Evolutionary conservation across 2,888 invertebrate genomes (phyloP).

Genomic region (Megastigmus dorsalis): DNA sequence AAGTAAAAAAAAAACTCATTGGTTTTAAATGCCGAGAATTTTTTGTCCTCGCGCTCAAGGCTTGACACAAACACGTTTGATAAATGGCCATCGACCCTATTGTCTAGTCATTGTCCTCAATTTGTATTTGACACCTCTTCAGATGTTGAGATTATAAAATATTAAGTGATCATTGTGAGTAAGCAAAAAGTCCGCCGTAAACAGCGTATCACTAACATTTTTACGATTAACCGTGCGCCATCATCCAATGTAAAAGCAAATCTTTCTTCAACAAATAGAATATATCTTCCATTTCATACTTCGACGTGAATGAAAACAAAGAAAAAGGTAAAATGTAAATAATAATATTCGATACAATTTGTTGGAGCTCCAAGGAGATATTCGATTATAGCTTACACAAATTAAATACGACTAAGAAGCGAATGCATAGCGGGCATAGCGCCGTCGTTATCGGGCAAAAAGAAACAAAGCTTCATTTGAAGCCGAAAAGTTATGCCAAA

Average conservation of each 20-base stretch:
- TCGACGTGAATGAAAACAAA: no score
- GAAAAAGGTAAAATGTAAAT: no score
- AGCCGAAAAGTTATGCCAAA: slow-evolving; percentile 11
- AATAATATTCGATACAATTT: no score
- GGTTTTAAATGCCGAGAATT: no score
- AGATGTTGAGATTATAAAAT: slow-evolving; percentile 2
- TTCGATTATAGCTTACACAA: no score
- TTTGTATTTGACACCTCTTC: neutral
- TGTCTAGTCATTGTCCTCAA: slow-evolving; percentile 18
- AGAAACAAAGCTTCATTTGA: slow-evolving; percentile 15
- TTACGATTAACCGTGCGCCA: neutral
- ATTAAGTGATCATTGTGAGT: neutral
- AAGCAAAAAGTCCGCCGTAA: neutral
- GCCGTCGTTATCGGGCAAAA: no score
- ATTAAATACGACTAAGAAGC: no score
- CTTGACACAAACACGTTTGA: neutral
- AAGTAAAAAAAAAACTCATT: neutral
- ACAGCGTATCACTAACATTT: neutral
- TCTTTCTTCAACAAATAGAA: no score
- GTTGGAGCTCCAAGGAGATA: no score
- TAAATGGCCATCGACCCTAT: neutral
- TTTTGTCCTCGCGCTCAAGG: no score
- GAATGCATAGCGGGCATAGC: no score
- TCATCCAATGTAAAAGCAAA: neutral
- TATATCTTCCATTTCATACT: no score